These are phyloP conservation scores for Lipotes vexillifer DNA, from an alignment of 2,113 vertebrate genomes.

Conservation along the genomic window DNA sequence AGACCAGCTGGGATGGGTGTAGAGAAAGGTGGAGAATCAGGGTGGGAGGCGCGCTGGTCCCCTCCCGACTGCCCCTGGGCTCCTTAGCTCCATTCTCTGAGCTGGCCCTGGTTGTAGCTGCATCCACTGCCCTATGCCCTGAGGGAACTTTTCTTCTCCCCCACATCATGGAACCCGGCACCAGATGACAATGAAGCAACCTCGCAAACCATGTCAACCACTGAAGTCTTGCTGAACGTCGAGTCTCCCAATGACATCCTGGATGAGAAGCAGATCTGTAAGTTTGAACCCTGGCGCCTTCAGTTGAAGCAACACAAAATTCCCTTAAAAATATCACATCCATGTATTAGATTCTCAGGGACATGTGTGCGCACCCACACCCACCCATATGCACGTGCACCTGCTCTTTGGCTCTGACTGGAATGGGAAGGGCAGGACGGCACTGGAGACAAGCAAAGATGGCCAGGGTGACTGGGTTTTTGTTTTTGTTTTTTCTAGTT, in stretches of 20 bases:
- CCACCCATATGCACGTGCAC: neutral
- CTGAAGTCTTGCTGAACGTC: slow-evolving; percentile 87
- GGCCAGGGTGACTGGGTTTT: neutral
- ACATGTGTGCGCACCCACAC: too few species aligned
- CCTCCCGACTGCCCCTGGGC: neutral
- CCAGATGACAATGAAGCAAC: slow-evolving; percentile 81
- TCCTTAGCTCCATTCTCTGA: neutral
- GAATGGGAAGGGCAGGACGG: neutral
- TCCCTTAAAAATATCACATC: neutral
- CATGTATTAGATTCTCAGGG: neutral
- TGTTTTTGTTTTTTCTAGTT: neutral
- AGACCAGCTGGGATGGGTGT: neutral
- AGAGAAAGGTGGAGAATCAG: neutral
- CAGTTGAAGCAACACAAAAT: neutral
- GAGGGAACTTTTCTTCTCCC: neutral
- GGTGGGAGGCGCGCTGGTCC: neutral
- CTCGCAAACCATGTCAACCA: slow-evolving; percentile 83
- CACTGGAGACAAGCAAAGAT: neutral
- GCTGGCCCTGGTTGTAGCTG: neutral
- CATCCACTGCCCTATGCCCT: neutral
- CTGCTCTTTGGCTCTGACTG: neutral
- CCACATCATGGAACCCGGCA: slow-evolving; percentile 36
- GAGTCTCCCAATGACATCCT: slow-evolving; percentile 90
- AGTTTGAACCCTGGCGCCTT: slow-evolving; percentile 51
- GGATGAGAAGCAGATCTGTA: slow-evolving; percentile 92